Evolutionary conservation across 2,888 invertebrate genomes (phyloP).

Genomic region (Hypolimnas misippus): DNA sequence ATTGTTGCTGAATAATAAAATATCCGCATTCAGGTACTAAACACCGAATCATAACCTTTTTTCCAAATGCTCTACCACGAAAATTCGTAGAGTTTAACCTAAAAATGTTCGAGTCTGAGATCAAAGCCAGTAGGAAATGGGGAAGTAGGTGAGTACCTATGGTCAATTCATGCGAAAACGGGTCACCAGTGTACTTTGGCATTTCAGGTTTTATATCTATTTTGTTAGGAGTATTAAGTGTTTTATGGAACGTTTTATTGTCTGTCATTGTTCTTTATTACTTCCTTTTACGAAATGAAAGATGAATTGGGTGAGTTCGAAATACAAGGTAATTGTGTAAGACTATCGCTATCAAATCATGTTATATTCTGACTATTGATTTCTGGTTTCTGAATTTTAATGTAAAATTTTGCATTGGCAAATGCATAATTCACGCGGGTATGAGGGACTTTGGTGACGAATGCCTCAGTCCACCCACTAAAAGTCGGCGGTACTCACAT

Average conservation of each 20-base stretch:
- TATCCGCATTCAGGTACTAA: background rate
- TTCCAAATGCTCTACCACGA: background rate
- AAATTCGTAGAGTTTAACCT: constrained; percentile 4
- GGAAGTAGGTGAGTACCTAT: constrained; percentile 33
- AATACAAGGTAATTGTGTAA: too few species aligned
- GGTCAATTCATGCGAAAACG: constrained; percentile 35
- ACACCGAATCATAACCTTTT: background rate
- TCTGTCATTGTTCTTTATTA: background rate
- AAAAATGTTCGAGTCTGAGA: constrained; percentile 25
- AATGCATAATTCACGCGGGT: too few species aligned
- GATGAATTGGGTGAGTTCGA: too few species aligned
- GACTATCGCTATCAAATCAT: too few species aligned
- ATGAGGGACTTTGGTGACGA: too few species aligned
- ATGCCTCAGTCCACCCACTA: too few species aligned
- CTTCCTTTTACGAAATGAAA: background rate
- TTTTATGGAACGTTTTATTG: background rate
- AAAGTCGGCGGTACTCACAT: too few species aligned
- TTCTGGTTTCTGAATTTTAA: too few species aligned
- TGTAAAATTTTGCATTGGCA: too few species aligned
- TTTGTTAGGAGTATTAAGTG: too few species aligned
- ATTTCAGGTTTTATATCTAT: background rate
- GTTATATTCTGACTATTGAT: too few species aligned
- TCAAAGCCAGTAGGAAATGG: constrained; percentile 27
- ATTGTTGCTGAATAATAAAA: background rate
- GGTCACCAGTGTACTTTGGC: constrained; percentile 34